Base-by-base conservation (phyloP, 2,888 invertebrate species). In the Aradus depressus region DNA sequence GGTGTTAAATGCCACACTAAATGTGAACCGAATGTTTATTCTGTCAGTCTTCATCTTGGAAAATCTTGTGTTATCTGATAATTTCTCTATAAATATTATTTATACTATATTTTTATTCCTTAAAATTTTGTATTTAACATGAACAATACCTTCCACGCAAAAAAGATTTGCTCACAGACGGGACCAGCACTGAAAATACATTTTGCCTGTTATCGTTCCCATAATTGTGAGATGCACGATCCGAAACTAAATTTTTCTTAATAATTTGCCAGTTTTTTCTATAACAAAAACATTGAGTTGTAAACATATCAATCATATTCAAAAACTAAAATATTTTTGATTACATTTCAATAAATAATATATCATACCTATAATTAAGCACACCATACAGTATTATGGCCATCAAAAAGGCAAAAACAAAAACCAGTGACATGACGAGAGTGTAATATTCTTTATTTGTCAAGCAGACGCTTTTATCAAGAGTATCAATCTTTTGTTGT, bases 401-500 rank as follows among this genome's bases (percentile, higher is more conserved):
- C 53, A 87, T 73, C 16, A 89, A 67, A 31, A 88, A 68, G 6
- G 84, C 79, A 60, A 87, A 75, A 26, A 90, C 71, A 10, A 84
- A 75, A 53, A 86, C 78, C 1, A 90, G 75, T 0, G 86, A 82
- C 2, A 81, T 81, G 47, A 91, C 75, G n/a, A 91, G 69, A 1
- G 86, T 84, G 62, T 90, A 81, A 67, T 91, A 90, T 67, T 89
- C 88, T 49, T 84, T 77, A 3, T 81, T 79, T 2, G 86, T 81
- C 54, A 91, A 76, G 65, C 90, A 91, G 19, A 89, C 80, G 1
- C 78, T 81, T 6, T 43, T 44, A 25, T 54, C 28, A 74, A 68
- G 4, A 81, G 75, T 80, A 65, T 81, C 81, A 52, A 80, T 71
- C 60, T 54, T 51, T 51, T 62, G 61, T 45, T 60, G 58, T 43